Percentiles rank a stretch among this genome's conserved stretches.
These are phyloP conservation scores for Tetrax tetrax DNA, from an alignment of 2,113 vertebrate genomes.

Conservation along the genomic window DNA sequence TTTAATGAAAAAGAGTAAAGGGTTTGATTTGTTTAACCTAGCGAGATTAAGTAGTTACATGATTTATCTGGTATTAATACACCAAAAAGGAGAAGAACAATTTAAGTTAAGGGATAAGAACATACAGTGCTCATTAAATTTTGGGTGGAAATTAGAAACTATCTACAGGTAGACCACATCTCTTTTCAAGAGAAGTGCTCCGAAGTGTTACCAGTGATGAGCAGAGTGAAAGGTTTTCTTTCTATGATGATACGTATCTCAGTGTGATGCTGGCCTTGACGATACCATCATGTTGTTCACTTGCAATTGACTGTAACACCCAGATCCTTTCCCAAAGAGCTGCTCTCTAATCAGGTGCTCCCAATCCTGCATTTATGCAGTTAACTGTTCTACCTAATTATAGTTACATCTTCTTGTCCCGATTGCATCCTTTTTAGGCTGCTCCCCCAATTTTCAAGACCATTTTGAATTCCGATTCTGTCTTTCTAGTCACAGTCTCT, in stretches of 20 bases:
- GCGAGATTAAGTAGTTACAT: not conserved
- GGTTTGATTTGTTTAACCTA: not conserved
- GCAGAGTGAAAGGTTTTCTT: not conserved
- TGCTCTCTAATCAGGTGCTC: not conserved
- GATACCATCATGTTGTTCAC: not conserved
- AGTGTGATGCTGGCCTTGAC: not conserved
- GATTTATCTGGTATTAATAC: not conserved
- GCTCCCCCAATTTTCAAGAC: not conserved
- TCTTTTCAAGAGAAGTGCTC: not conserved
- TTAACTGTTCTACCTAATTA: not conserved
- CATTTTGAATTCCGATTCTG: not conserved
- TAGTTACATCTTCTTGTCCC: not conserved
- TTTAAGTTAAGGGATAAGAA: not conserved
- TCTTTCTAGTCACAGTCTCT: not conserved
- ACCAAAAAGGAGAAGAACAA: not conserved
- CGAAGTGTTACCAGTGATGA: not conserved
- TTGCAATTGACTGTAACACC: not conserved
- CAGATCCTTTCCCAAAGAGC: not conserved
- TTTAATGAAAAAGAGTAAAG: not conserved
- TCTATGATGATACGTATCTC: not conserved
- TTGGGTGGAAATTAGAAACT: not conserved
- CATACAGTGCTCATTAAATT: not conserved
- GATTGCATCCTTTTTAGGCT: not conserved
- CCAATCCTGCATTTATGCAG: not conserved
- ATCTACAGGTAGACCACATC: not conserved